Conservation (phyloP, 2,113 vertebrate genomes). For the Mus pahari region DNA sequence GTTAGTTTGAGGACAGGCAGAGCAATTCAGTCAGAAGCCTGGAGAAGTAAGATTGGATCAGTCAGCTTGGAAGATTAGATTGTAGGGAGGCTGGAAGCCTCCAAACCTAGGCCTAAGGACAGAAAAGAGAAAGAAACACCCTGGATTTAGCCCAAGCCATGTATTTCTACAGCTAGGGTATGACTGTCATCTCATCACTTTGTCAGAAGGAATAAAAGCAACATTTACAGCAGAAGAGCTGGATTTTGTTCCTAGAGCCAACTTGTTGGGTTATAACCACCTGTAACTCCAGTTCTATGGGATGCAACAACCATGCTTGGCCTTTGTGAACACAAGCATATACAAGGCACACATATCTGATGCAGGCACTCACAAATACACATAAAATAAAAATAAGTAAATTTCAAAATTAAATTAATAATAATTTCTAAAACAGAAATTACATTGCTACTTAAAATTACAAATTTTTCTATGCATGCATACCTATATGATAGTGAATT, state of each 20-base stretch:
- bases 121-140: too few species aligned
- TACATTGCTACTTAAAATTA: constrained; percentile 35
- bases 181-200: too few species aligned
- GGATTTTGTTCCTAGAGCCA: background rate
- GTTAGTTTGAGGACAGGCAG: too few species aligned
- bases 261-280: background rate
- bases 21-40: too few species aligned
- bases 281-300: background rate
- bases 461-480: background rate
- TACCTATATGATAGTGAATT: constrained; percentile 23
- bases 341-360: background rate
- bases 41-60: too few species aligned
- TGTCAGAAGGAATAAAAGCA: too few species aligned
- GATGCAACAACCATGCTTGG: background rate
- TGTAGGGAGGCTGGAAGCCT: too few species aligned
- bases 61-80: too few species aligned
- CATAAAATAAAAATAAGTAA: background rate
- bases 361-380: background rate
- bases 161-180: too few species aligned
- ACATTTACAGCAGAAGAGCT: background rate
- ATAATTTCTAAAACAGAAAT: background rate
- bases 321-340: background rate
- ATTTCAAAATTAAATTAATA: background rate
- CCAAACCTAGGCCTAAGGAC: too few species aligned
- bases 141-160: too few species aligned